Percentiles rank a stretch among this genome's conserved stretches.
These are phyloP conservation scores for Petrolisthes cinctipes DNA, from an alignment of 2,888 invertebrate species.

Conservation along the genomic window DNA sequence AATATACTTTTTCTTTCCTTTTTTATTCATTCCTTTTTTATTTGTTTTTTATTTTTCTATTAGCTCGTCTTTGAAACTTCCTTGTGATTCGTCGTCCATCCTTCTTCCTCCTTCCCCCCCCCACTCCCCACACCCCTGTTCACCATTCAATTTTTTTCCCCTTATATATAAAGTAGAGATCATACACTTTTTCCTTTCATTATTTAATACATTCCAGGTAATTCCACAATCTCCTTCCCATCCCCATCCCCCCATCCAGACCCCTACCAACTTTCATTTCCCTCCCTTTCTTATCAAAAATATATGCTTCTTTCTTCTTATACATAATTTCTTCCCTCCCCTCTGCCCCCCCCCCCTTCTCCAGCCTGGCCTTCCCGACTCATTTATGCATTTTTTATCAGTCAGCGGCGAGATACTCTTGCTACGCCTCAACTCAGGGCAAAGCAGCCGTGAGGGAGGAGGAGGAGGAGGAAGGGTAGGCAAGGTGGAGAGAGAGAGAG, in stretches of 20 bases:
- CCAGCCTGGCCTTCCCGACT: too few species aligned
- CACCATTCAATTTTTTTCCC: background rate
- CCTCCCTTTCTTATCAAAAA: background rate
- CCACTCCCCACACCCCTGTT: background rate
- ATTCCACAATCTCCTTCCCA: background rate
- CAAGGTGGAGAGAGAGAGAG: background rate
- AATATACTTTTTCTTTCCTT: background rate
- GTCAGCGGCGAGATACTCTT: background rate
- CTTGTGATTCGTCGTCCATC: background rate
- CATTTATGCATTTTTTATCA: too few species aligned
- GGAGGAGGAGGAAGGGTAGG: background rate
- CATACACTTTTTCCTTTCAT: too few species aligned
- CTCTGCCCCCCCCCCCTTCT: too few species aligned
- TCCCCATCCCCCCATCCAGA: background rate
- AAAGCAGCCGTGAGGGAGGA: background rate
- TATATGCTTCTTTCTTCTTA: too few species aligned
- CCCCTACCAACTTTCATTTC: background rate
- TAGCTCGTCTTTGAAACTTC: background rate
- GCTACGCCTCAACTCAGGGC: background rate
- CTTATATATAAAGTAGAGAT: background rate
- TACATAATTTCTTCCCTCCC: too few species aligned
- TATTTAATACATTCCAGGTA: too few species aligned
- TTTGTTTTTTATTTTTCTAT: background rate
- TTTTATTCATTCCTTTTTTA: background rate
- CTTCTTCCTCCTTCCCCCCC: background rate